Evolutionary conservation across 2,113 vertebrate species (phyloP).

Genomic region (Elephas maximus): DNA sequence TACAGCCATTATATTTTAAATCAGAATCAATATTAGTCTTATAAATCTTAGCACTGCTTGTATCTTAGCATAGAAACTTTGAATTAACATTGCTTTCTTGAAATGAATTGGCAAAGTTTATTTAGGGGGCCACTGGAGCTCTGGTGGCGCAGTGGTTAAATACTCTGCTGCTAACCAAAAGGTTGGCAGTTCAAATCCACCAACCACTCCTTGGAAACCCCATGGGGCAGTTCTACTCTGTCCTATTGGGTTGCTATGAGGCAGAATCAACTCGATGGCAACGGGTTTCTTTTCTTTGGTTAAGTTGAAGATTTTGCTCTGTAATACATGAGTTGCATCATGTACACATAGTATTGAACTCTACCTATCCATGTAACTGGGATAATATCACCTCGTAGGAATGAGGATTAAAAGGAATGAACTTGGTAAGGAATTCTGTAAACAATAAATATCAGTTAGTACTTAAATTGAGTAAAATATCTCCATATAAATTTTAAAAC

Average conservation of each 20-base stretch:
- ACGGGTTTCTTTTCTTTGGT: too few relatives aligned
- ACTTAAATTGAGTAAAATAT: background rate
- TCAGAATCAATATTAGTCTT: background rate
- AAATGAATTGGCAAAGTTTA: background rate
- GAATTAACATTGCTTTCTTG: background rate
- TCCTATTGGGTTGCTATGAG: too few relatives aligned
- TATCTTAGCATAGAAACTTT: background rate
- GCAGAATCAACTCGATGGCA: too few relatives aligned
- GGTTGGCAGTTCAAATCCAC: too few relatives aligned
- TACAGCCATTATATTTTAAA: background rate
- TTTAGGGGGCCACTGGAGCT: background rate
- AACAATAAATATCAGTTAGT: background rate
- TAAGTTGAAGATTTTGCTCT: background rate
- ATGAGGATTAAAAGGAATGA: background rate
- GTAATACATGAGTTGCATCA: background rate
- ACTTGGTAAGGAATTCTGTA: background rate
- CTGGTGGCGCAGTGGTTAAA: background rate
- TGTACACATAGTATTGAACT: background rate
- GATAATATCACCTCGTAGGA: background rate
- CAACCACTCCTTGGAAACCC: too few relatives aligned
- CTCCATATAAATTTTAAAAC: background rate
- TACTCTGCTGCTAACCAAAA: too few relatives aligned
- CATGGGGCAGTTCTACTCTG: too few relatives aligned
- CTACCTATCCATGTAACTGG: background rate
- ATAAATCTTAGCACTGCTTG: background rate